phyloP scores from a whole-genome alignment of 2,888 invertebrate genomes.

The Periphyllus acericola region DNA sequence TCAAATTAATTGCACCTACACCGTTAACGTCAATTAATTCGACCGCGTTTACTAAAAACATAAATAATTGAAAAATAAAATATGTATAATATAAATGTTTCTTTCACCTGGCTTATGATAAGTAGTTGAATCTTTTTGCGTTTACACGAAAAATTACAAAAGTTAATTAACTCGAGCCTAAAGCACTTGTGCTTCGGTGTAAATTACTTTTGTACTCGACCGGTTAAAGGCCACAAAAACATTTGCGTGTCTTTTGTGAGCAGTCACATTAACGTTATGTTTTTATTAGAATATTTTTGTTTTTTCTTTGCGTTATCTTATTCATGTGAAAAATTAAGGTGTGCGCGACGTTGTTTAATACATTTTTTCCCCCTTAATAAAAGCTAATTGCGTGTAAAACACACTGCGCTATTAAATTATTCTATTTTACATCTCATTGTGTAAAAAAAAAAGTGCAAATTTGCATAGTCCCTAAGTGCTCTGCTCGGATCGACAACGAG shows the following conservation, averaged over 20 bases:
- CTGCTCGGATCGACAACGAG: not conserved
- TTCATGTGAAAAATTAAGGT: not conserved
- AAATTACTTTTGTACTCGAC: not conserved
- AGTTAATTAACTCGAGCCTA: conserved; percentile 3
- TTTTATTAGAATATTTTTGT: not conserved
- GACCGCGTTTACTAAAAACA: not conserved
- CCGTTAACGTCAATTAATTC: not conserved
- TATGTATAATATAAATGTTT: not conserved
- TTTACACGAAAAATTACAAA: conserved; percentile 13
- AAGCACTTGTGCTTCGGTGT: not conserved
- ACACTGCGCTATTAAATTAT: not conserved
- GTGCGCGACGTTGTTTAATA: not conserved
- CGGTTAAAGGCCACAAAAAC: not conserved
- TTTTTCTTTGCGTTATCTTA: not conserved
- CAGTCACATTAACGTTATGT: conserved; percentile 6
- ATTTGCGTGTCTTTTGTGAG: not conserved
- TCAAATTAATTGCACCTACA: no score
- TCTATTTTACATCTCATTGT: not conserved
- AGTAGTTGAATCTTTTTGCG: not conserved
- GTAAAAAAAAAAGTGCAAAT: not conserved
- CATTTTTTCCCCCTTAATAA: not conserved
- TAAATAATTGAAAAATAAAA: not conserved
- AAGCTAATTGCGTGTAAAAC: not conserved
- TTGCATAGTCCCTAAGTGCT: not conserved
- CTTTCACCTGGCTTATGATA: not conserved